These are phyloP conservation scores for Frankliniella intonsa DNA, from an alignment of 2,888 invertebrate genomes.

Conservation along the genomic window DNA sequence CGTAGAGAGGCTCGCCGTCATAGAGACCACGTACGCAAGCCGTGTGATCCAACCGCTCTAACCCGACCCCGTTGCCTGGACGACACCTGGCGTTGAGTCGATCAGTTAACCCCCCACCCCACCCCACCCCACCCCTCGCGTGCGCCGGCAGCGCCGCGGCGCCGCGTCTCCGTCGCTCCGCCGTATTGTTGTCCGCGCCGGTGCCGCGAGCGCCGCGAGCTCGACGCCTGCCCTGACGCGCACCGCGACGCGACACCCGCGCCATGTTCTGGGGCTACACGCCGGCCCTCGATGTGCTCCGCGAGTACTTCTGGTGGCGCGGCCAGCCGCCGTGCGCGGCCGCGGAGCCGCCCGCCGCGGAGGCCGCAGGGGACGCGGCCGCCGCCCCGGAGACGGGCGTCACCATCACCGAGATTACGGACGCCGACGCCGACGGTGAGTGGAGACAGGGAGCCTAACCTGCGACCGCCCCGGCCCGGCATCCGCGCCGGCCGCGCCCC, in stretches of 20 bases:
- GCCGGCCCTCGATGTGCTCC: background rate
- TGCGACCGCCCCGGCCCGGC: background rate
- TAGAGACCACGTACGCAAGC: background rate
- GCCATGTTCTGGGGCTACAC: slow-evolving; percentile 11
- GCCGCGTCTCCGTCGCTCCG: no score
- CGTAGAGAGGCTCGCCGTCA: no score
- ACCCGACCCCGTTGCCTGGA: background rate
- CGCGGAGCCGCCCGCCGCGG: background rate
- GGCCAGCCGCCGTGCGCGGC: background rate
- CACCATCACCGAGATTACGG: background rate
- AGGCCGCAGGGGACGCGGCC: background rate
- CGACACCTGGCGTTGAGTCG: slow-evolving; percentile 19
- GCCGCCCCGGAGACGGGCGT: background rate
- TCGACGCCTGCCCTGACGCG: background rate
- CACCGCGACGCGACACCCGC: background rate
- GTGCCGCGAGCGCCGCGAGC: no score
- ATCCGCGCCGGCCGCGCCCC: background rate
- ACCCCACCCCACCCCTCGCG: background rate
- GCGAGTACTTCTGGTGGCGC: slow-evolving; percentile 23
- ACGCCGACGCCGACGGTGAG: background rate
- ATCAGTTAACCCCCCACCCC: background rate
- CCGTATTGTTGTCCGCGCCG: no score
- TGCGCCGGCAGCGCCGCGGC: background rate
- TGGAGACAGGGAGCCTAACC: background rate
- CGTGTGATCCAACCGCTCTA: no score